Evolutionary conservation across 1,140 invertebrate genomes (phyloP).

Genomic region (Marisa cornuarietis): DNA sequence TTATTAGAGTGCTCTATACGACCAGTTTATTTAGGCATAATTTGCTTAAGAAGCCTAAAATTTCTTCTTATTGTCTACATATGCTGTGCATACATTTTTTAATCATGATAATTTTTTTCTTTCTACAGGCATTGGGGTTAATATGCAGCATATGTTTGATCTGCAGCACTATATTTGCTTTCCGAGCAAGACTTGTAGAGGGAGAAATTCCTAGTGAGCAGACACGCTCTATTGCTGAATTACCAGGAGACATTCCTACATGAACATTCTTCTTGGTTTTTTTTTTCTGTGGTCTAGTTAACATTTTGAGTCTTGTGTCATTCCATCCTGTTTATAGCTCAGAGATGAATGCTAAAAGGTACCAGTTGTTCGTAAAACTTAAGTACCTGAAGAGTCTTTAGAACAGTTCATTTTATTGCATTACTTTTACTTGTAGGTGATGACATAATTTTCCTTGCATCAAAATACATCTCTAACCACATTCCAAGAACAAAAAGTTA

Average conservation of each 20-base stretch:
- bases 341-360: too few species aligned
- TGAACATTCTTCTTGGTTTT: conserved; percentile 13
- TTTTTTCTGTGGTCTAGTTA: not conserved
- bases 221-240: conserved; percentile 32
- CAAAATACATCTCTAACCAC: too few species aligned
- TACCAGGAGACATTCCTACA: conserved; percentile 44
- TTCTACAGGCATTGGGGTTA: conserved; percentile 39
- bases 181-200: conserved; percentile 24
- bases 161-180: conserved; percentile 36
- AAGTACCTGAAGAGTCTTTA: too few species aligned
- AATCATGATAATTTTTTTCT: conserved; percentile 2
- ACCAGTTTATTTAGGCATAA: not conserved
- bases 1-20: too few species aligned
- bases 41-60: not conserved
- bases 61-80: conserved; percentile 9
- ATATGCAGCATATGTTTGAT: conserved; percentile 26
- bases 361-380: too few species aligned
- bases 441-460: too few species aligned
- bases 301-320: not conserved
- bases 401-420: too few species aligned
- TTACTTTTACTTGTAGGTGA: too few species aligned
- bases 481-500: too few species aligned
- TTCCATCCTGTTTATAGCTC: not conserved
- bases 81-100: too few species aligned
- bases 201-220: conserved; percentile 24